These are phyloP conservation scores for Tridacna crocea DNA, from an alignment of 2,888 invertebrate species.

Conservation along the genomic window DNA sequence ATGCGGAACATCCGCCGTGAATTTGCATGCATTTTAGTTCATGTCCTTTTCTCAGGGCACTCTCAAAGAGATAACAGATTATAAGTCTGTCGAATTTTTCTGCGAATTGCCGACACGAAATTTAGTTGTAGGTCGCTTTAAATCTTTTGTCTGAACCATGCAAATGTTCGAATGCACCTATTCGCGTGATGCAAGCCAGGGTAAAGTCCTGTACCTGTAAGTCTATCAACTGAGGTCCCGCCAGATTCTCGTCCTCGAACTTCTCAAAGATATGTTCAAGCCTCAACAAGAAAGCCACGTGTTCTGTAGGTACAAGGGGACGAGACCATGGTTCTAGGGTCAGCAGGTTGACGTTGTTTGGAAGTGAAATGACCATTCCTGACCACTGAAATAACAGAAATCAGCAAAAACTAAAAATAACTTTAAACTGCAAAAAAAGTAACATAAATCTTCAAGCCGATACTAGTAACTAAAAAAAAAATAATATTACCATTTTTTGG, in stretches of 20 bases:
- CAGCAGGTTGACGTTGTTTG: constrained; percentile 82
- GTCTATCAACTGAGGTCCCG: constrained; percentile 79
- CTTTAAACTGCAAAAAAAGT: neutral
- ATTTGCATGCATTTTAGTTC: too few species aligned
- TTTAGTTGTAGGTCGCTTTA: too few species aligned
- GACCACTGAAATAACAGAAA: constrained; percentile 73
- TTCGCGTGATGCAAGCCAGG: too few species aligned
- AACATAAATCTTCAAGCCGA: neutral
- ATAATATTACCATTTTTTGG: too few species aligned
- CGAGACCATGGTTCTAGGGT: constrained; percentile 82
- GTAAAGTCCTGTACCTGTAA: constrained; percentile 74
- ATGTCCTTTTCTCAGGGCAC: too few species aligned
- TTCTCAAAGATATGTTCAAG: constrained; percentile 84
- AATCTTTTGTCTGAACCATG: too few species aligned
- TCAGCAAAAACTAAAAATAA: neutral
- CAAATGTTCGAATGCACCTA: too few species aligned
- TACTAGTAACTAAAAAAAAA: too few species aligned
- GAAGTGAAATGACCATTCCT: constrained; percentile 68
- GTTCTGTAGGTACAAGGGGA: constrained; percentile 52
- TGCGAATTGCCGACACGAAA: too few species aligned
- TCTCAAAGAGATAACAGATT: too few species aligned
- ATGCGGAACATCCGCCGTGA: too few species aligned
- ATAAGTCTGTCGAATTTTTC: too few species aligned
- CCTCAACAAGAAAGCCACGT: constrained; percentile 79
- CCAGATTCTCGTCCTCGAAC: constrained; percentile 78